Conservation (phyloP, 35 echinoderm and acorn worm genomes). For the Anneissia japonica region DNA sequence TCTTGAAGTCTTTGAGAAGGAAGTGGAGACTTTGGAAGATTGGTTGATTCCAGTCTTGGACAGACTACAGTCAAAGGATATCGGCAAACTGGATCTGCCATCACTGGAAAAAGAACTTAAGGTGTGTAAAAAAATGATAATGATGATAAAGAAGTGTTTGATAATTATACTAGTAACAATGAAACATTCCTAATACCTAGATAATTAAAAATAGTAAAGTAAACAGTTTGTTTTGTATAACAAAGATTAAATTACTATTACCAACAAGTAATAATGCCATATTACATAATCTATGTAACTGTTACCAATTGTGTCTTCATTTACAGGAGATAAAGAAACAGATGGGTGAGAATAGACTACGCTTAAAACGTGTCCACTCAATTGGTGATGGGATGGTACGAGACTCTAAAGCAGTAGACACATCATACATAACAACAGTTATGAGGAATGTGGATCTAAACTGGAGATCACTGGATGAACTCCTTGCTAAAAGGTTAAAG, state of each 20-base stretch:
- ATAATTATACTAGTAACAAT: no score
- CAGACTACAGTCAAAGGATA: constrained; percentile 51
- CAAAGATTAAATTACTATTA: no score
- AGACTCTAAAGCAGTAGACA: constrained; percentile 83
- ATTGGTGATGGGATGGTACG: constrained; percentile 75
- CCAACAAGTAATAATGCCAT: no score
- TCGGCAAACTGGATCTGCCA: constrained; percentile 27
- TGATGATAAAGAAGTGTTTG: no score
- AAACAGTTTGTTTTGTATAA: no score
- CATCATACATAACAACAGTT: constrained; percentile 79
- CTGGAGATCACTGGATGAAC: constrained; percentile 86
- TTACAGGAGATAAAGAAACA: constrained; percentile 54
- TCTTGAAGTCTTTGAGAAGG: constrained; percentile 73
- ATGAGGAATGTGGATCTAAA: constrained; percentile 86
- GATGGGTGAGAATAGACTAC: constrained; percentile 51
- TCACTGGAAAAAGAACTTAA: constrained; percentile 66
- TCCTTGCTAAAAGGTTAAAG: constrained; percentile 84
- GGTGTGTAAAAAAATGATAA: no score
- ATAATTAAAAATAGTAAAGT: no score
- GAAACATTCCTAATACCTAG: no score
- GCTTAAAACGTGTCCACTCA: constrained; percentile 69
- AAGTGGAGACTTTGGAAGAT: constrained; percentile 87
- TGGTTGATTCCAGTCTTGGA: constrained; percentile 83
- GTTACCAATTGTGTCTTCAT: background rate
- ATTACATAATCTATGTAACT: no score